These are phyloP conservation scores for Trachops cirrhosus DNA, from an alignment of 2,797 vertebrate genomes.

Conservation along the genomic window DNA sequence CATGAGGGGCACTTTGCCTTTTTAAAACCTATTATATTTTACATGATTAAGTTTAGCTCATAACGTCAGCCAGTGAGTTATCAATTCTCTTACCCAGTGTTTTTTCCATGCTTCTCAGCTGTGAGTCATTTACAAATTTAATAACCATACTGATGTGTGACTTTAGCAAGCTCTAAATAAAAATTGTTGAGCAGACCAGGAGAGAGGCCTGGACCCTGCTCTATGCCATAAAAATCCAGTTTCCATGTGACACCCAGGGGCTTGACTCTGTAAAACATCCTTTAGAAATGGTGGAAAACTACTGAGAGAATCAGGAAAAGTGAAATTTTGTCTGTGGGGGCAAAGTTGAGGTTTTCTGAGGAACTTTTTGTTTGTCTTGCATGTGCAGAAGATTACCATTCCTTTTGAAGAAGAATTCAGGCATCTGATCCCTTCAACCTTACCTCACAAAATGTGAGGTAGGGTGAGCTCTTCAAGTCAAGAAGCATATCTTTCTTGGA, in stretches of 20 bases:
- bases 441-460: background rate
- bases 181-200: background rate
- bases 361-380: background rate
- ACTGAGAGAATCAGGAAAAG: background rate
- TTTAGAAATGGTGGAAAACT: background rate
- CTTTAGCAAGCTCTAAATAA: background rate
- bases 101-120: background rate
- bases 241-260: background rate
- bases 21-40: background rate
- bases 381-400: background rate
- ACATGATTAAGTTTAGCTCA: background rate
- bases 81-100: background rate
- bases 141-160: background rate
- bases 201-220: background rate
- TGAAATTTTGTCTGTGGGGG: background rate
- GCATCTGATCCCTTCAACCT: background rate
- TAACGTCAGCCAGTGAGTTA: background rate
- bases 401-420: slow-evolving; percentile 17
- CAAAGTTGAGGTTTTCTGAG: background rate
- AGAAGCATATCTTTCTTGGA: background rate
- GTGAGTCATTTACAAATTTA: background rate
- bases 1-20: background rate
- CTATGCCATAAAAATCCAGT: background rate
- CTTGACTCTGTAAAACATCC: background rate
- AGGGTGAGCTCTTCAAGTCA: background rate